Conservation (phyloP, 2,797 vertebrate genomes). For the Decapterus maruadsi region DNA sequence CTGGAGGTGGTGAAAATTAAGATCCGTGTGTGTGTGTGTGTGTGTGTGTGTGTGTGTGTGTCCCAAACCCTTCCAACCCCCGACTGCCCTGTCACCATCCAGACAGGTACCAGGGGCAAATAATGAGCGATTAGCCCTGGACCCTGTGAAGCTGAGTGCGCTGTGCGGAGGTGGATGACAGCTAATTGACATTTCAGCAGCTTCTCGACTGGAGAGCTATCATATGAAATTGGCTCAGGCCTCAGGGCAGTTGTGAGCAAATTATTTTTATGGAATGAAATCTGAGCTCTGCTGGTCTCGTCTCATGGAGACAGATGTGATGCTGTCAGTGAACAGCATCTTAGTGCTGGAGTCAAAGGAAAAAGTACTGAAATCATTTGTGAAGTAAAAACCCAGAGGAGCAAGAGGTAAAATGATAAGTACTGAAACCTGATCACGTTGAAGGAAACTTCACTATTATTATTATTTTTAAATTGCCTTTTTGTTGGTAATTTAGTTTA, state of each 20-base stretch:
- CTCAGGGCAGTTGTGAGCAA: slow-evolving; percentile 36
- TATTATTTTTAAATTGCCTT: too few species aligned
- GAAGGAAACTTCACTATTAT: too few species aligned
- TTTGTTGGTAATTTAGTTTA: too few species aligned
- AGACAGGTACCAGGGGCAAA: slow-evolving; percentile 59
- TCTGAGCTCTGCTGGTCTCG: neutral
- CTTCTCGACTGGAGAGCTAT: slow-evolving; percentile 67
- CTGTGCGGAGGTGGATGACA: slow-evolving; percentile 63
- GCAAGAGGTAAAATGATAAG: too few species aligned
- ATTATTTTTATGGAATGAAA: slow-evolving; percentile 18
- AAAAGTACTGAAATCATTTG: neutral
- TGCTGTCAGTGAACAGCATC: neutral
- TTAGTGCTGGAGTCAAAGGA: neutral
- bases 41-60: neutral
- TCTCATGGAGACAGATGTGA: slow-evolving; percentile 6
- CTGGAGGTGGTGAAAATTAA: slow-evolving; percentile 12
- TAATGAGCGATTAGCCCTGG: slow-evolving; percentile 77
- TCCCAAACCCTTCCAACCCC: neutral
- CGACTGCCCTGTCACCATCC: slow-evolving; percentile 3
- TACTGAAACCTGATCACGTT: too few species aligned
- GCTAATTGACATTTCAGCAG: slow-evolving; percentile 77
- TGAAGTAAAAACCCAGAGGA: too few species aligned
- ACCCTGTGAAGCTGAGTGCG: slow-evolving; percentile 52
- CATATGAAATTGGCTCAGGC: slow-evolving; percentile 53
- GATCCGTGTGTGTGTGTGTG: neutral